phyloP scores from a whole-genome alignment of 2,888 invertebrate genomes.

The Automeris io region DNA sequence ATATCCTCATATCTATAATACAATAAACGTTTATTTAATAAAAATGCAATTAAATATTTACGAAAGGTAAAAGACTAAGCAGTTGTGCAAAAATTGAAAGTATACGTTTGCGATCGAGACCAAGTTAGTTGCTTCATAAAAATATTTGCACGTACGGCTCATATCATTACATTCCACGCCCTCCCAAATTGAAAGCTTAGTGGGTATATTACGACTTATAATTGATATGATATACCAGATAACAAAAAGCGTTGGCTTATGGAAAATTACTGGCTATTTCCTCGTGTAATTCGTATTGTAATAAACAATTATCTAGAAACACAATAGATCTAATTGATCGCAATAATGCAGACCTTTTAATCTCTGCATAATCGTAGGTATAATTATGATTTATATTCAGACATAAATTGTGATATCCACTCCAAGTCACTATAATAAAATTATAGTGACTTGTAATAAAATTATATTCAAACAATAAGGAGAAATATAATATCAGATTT shows the following conservation, averaged over 20 bases:
- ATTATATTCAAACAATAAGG: too few relatives aligned
- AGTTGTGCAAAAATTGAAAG: neutral
- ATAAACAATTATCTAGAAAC: neutral
- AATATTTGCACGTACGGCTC: slow-evolving; percentile 1
- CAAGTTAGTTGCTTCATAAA: neutral
- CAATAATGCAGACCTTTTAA: too few relatives aligned
- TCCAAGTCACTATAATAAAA: too few relatives aligned
- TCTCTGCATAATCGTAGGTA: too few relatives aligned
- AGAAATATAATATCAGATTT: too few relatives aligned
- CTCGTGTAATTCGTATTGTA: slow-evolving; percentile 2
- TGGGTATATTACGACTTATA: neutral
- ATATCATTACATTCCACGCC: neutral
- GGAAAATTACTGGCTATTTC: neutral
- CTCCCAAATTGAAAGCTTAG: neutral
- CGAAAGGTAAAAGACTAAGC: neutral
- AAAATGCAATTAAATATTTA: neutral
- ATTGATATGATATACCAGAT: neutral
- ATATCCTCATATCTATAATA: too few relatives aligned
- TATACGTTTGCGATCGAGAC: neutral
- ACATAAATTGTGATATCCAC: too few relatives aligned
- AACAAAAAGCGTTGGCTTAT: neutral
- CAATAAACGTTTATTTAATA: too few relatives aligned
- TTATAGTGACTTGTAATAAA: too few relatives aligned
- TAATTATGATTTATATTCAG: too few relatives aligned
- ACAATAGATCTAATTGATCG: too few relatives aligned